These are phyloP conservation scores for Grammomys surdaster DNA, from an alignment of 2,113 vertebrate genomes.

Conservation along the genomic window DNA sequence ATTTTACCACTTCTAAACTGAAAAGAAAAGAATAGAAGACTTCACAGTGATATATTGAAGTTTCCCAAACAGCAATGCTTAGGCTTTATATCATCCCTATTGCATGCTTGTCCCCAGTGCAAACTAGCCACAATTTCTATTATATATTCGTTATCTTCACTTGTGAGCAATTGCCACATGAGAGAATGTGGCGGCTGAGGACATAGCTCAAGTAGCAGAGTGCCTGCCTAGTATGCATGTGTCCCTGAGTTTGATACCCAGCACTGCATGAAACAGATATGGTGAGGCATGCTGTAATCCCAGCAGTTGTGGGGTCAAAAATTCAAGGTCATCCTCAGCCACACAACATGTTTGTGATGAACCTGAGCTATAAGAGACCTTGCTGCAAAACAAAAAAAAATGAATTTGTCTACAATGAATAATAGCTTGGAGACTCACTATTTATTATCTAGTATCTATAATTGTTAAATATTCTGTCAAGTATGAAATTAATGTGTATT, in stretches of 20 bases:
- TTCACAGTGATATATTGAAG: background rate
- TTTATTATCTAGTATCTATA: background rate
- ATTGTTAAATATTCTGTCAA: slow-evolving; percentile 11
- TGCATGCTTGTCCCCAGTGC: background rate
- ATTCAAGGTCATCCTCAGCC: background rate
- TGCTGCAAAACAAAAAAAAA: background rate
- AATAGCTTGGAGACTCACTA: background rate
- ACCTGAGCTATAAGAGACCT: background rate
- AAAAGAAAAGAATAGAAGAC: background rate
- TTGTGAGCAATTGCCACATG: background rate
- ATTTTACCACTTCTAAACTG: slow-evolving; percentile 1
- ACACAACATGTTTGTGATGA: too few relatives aligned
- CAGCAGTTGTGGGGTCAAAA: background rate
- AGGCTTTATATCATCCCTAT: background rate
- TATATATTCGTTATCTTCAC: background rate
- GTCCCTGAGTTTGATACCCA: background rate
- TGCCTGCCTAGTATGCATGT: too few relatives aligned
- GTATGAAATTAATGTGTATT: background rate
- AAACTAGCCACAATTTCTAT: background rate
- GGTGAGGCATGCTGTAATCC: too few relatives aligned
- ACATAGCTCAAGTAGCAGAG: background rate
- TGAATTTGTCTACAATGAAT: slow-evolving; percentile 14
- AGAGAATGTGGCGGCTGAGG: background rate
- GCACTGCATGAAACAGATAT: too few relatives aligned
- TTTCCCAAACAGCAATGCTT: background rate